Evolutionary conservation across 2,113 vertebrate species (phyloP).

Genomic region (Channa argus): DNA sequence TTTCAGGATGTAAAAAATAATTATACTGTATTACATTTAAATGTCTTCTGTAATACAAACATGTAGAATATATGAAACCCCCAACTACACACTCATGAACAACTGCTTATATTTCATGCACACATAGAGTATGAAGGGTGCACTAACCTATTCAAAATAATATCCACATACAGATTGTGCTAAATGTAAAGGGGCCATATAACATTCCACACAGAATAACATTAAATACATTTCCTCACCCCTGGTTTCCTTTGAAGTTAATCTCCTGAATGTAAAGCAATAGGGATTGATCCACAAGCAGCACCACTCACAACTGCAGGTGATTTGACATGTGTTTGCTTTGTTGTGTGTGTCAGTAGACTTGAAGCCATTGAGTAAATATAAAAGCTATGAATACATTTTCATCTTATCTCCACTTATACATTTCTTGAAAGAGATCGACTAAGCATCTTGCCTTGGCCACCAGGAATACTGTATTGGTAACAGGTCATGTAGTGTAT

Average conservation of each 20-base stretch:
- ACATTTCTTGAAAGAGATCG: slow-evolving; percentile 34
- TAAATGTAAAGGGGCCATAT: neutral
- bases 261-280: slow-evolving; percentile 27
- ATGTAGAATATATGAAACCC: neutral
- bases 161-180: too few relatives aligned
- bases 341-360: slow-evolving; percentile 24
- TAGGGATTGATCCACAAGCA: slow-evolving; percentile 33
- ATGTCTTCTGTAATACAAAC: neutral
- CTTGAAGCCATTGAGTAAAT: slow-evolving; percentile 50
- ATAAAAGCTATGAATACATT: slow-evolving; percentile 64
- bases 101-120: neutral
- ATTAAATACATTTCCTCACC: slow-evolving; percentile 24
- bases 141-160: too few relatives aligned
- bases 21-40: too few relatives aligned
- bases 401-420: slow-evolving; percentile 24
- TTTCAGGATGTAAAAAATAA: too few relatives aligned
- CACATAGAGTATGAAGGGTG: neutral
- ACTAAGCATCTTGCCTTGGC: slow-evolving; percentile 16
- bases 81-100: neutral
- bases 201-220: slow-evolving; percentile 2
- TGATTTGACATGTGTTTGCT: slow-evolving; percentile 26
- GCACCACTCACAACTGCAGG: slow-evolving; percentile 28
- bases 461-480: slow-evolving; percentile 18
- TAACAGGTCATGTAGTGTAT: slow-evolving; percentile 24
- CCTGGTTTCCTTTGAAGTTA: slow-evolving; percentile 46